These are phyloP conservation scores for chimpanzee (Pan troglodytes) DNA, from an alignment of 2,113 vertebrate genomes.

Conservation along the genomic window NHGRI_mPanTro3-v2.1_pri NC_086015.1:66418501-66419000, in stretches of 20 bases:
- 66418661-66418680: neutral
- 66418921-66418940: neutral
- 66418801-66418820: neutral
- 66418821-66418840: neutral
- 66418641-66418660: neutral
- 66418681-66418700: neutral
- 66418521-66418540: neutral
- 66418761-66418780: neutral
- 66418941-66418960: neutral
- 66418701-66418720: constrained; percentile 12
- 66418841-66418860: neutral
- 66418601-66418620: neutral
- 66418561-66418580: neutral
- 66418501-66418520: neutral
- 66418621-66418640: neutral
- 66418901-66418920: neutral
- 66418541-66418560: neutral
- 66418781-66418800: neutral
- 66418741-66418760: neutral
- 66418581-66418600: too few species aligned
- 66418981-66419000: neutral
- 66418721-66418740: neutral
- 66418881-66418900: neutral
- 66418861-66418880: neutral
- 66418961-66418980: too few species aligned